Conservation (phyloP, 2,888 invertebrate genomes). For the Kryphioiulus occultus region DNA sequence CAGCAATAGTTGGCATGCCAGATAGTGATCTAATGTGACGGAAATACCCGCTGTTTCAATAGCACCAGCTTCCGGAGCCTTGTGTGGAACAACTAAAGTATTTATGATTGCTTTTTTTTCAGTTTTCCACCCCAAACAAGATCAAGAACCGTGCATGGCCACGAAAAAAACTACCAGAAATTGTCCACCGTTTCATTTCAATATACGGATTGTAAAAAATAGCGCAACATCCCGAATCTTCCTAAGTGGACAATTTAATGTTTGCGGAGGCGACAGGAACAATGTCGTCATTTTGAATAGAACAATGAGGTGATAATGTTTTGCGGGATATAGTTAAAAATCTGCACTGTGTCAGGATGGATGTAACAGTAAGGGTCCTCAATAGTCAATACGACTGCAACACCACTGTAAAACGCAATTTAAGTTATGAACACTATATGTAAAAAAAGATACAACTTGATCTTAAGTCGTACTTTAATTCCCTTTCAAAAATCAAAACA, state of each 20-base stretch:
- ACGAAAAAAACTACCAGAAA: not conserved
- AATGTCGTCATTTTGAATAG: conserved; percentile 1
- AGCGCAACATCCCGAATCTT: conserved; percentile 28
- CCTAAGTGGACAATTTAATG: conserved; percentile 16
- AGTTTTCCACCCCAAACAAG: conserved; percentile 21
- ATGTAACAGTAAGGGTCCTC: not conserved
- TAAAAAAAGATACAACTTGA: no score
- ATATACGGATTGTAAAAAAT: not conserved
- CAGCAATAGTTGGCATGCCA: conserved; percentile 28
- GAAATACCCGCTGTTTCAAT: conserved; percentile 50
- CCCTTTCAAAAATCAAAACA: no score
- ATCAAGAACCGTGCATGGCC: conserved; percentile 45
- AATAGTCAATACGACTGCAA: not conserved
- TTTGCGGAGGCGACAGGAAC: not conserved
- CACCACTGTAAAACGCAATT: not conserved
- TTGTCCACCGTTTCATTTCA: conserved; percentile 1
- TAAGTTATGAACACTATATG: not conserved
- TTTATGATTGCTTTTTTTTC: conserved; percentile 28
- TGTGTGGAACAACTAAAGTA: conserved; percentile 46
- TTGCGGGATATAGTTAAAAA: not conserved
- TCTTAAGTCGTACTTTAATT: no score
- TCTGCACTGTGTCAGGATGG: not conserved
- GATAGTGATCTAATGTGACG: conserved; percentile 50
- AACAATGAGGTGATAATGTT: not conserved
- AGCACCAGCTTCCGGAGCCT: conserved; percentile 45